These are phyloP conservation scores for Furcifer pardalis DNA, from an alignment of 2,797 vertebrate genomes.

Conservation along the genomic window DNA sequence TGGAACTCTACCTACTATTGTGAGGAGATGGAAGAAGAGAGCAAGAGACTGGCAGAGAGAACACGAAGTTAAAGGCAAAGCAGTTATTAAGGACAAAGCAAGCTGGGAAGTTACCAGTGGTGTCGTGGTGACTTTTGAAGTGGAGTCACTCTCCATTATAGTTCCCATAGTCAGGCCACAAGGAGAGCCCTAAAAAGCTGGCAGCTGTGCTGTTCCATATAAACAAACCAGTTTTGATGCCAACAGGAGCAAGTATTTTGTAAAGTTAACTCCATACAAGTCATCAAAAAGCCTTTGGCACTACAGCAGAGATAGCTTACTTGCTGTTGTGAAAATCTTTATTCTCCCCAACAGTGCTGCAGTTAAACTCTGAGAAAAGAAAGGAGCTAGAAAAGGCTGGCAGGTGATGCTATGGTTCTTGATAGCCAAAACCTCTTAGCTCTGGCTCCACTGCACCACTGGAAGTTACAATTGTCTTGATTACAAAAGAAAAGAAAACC, in stretches of 20 bases:
- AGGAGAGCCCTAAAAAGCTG: background rate
- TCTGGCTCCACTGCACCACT: background rate
- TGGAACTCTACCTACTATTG: background rate
- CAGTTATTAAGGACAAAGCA: conserved; percentile 38
- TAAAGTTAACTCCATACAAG: background rate
- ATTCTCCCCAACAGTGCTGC: background rate
- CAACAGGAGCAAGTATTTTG: background rate
- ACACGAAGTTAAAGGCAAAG: conserved; percentile 39
- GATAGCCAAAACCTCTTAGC: background rate
- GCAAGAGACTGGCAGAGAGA: background rate
- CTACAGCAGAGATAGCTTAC: background rate
- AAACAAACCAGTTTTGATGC: background rate
- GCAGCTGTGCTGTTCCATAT: background rate
- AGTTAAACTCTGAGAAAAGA: background rate
- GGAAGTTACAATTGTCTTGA: background rate
- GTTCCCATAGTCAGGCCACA: background rate
- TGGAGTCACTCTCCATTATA: background rate
- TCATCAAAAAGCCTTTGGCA: background rate
- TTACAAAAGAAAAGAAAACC: background rate
- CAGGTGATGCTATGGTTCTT: background rate
- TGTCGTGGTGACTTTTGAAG: background rate
- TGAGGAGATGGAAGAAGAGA: background rate
- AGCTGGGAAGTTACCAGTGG: background rate
- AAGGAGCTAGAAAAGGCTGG: background rate
- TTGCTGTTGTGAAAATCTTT: background rate